Conservation (phyloP, 2,888 invertebrate species). For the Drosophila putrida region DNA sequence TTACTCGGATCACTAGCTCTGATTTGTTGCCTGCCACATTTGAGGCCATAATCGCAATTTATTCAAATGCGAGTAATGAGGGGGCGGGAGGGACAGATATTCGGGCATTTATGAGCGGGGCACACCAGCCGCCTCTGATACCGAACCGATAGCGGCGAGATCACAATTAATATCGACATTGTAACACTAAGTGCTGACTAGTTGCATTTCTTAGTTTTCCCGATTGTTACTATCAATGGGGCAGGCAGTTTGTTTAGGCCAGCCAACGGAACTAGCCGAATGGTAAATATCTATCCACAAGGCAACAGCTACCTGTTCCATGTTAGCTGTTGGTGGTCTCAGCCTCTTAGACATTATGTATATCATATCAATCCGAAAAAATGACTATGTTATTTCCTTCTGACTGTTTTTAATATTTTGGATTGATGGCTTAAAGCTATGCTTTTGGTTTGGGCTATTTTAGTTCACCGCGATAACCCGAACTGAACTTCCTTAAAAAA, state of each 20-base stretch:
- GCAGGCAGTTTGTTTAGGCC: conserved; percentile 56
- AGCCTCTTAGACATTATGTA: conserved; percentile 29
- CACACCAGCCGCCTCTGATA: conserved; percentile 24
- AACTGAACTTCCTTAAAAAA: too few species aligned
- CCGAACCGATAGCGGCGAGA: conserved; percentile 60
- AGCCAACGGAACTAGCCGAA: conserved; percentile 28
- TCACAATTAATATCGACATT: conserved; percentile 83
- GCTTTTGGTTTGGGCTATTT: too few species aligned
- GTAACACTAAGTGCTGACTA: conserved; percentile 83
- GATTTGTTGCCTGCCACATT: conserved; percentile 64
- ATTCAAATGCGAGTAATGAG: conserved; percentile 68
- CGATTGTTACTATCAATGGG: conserved; percentile 75
- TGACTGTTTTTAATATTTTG: too few species aligned
- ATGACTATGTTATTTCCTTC: conserved; percentile 25
- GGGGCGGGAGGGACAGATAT: neutral
- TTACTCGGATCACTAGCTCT: conserved; percentile 59
- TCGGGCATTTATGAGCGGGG: conserved; percentile 3
- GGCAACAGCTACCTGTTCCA: conserved; percentile 3
- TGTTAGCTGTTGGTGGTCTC: conserved; percentile 27
- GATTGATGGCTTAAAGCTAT: too few species aligned
- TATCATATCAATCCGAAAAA: conserved; percentile 43
- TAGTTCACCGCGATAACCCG: too few species aligned
- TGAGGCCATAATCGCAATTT: conserved; percentile 78
- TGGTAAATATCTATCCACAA: conserved; percentile 37
- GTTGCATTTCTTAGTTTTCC: conserved; percentile 79